Base-by-base conservation (phyloP, 2,888 invertebrate genomes). In the Monoplex corrugatus region DNA sequence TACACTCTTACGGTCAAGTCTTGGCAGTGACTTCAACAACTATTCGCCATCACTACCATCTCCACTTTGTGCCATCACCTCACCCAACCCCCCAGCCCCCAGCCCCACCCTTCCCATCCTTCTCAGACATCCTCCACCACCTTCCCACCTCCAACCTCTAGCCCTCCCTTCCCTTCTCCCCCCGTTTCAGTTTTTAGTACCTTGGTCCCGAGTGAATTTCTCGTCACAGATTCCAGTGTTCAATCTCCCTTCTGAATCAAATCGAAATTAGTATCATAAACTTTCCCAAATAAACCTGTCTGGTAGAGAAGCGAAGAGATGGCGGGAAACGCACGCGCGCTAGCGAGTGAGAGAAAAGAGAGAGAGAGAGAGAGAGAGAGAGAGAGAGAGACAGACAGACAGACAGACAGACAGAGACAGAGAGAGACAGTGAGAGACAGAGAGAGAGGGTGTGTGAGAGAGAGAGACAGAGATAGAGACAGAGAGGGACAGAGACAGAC, bases 181-280 rank as follows among this genome's bases (percentile, higher is more conserved):
- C 23, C 57, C 84, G 35, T 84, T 84, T 84, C 50, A 50, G 84
- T 84, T 84, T 84, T 84, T 84, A 84, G 84, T 84, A 84, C 84
- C 57, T 13, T 32, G 19, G 50, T 57, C 50, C 50, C 84, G 16
- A n/a, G 84, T n/a, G 50, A 38, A 35, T 50, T 35, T 38, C 23
- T 32, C 35, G 32, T 50, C 50, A 32, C 50, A 50, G 84, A 84
- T 57, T 84, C 32, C 16, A 8, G 6, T 57, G 35, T 38, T 57
- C 57, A 84, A 57, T 57, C 84, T 84, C 86, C 68, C 86, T 40
- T 86, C 86, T 63, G 86, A 86, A 63, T 63, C 68, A 86, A 86
- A 86, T 86, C 86, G n/a, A 86, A 86, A 86, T 86, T 86, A 86
- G 68, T 68, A 86, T 86, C 86, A 86, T 86, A 86, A 86, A 86